Conservation (phyloP, 23 tunicate species). For the Trididemnum miniatum region DNA sequence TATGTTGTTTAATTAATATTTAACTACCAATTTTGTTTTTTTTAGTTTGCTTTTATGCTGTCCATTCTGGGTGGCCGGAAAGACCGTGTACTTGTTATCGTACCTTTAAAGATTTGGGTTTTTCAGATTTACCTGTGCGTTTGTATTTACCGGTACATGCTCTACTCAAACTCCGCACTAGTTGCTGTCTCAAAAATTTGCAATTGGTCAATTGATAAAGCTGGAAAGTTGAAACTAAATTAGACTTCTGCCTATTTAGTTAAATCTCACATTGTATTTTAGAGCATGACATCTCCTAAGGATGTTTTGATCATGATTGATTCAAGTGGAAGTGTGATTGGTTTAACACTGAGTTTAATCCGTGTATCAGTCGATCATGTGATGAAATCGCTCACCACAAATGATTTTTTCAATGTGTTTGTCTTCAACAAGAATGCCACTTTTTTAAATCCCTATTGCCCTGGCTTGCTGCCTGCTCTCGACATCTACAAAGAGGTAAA, state of each 20-base stretch:
- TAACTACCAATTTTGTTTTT: too few relatives aligned
- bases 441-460: constrained; percentile 44
- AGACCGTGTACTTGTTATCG: too few relatives aligned
- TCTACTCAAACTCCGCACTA: too few relatives aligned
- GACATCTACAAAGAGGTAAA: constrained; percentile 75
- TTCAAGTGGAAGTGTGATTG: constrained; percentile 76
- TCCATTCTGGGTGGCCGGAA: too few relatives aligned
- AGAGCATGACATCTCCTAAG: constrained; percentile 84
- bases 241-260: not conserved
- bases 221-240: too few relatives aligned
- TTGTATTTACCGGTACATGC: too few relatives aligned
- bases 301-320: constrained; percentile 75
- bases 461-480: constrained; percentile 59
- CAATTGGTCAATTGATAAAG: too few relatives aligned
- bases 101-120: too few relatives aligned
- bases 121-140: too few relatives aligned
- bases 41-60: too few relatives aligned
- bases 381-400: constrained; percentile 54
- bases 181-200: too few relatives aligned
- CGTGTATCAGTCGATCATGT: constrained; percentile 44
- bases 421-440: constrained; percentile 60
- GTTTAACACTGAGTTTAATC: constrained; percentile 58
- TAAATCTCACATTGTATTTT: not conserved
- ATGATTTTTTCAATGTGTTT: constrained; percentile 75
- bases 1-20: too few relatives aligned